Percentiles rank a stretch among this genome's conserved stretches.
Evolutionary conservation across 2,888 invertebrate genomes (phyloP).

Genomic region (Melieria picta): DNA sequence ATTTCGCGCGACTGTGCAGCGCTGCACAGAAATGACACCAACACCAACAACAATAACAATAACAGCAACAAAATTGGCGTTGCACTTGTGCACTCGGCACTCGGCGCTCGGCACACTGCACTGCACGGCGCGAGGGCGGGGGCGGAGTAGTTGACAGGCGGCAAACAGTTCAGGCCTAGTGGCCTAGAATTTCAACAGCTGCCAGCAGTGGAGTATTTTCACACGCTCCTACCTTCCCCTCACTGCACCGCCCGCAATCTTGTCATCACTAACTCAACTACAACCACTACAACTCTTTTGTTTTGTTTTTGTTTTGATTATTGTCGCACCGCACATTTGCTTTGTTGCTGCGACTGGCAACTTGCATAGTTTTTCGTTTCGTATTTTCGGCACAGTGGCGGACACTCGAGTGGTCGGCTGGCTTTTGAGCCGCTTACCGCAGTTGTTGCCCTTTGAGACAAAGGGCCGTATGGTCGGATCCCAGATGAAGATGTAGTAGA

Average conservation of each 20-base stretch:
- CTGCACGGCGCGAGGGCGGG: too few species aligned
- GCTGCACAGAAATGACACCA: slow-evolving; percentile 14
- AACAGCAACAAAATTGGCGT: slow-evolving; percentile 25
- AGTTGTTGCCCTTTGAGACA: slow-evolving; percentile 64
- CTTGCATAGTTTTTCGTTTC: too few species aligned
- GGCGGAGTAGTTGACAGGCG: background rate
- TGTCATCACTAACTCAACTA: too few species aligned
- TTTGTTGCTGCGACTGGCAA: too few species aligned
- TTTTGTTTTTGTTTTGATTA: slow-evolving; percentile 2
- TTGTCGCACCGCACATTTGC: background rate
- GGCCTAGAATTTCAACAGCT: slow-evolving; percentile 31
- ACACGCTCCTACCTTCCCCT: slow-evolving; percentile 11
- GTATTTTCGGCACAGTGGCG: too few species aligned
- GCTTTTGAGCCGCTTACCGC: slow-evolving; percentile 57
- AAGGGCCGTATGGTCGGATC: slow-evolving; percentile 73
- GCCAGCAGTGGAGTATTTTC: slow-evolving; percentile 29
- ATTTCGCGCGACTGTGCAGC: slow-evolving; percentile 46
- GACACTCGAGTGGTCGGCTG: too few species aligned
- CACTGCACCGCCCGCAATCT: too few species aligned
- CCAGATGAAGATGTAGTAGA: slow-evolving; percentile 96
- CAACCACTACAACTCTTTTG: too few species aligned
- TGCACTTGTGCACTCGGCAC: slow-evolving; percentile 20
- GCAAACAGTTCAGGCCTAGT: slow-evolving; percentile 4
- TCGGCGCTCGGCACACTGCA: too few species aligned
- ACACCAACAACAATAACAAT: slow-evolving; percentile 2